Evolutionary conservation across 1,140 invertebrate species (phyloP), one percentile per base, ranked within the genome.

Genomic region (Batillaria attramentaria): DNA sequence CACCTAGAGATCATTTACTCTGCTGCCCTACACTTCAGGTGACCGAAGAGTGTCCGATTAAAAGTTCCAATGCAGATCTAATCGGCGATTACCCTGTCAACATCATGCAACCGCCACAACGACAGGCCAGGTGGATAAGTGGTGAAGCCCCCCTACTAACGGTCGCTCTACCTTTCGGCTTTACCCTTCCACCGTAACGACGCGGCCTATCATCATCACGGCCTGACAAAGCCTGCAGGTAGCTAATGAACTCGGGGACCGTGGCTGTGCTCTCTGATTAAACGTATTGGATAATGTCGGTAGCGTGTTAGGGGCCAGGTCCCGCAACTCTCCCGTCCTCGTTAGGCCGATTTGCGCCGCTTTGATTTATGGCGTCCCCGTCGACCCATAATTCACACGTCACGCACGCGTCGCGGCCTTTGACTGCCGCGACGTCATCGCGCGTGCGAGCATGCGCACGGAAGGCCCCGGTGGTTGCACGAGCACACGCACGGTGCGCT

Each of bases 311-410:
- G 57, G 18, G 3, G 35, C 39, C 68, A 35, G 16, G n/a, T 1
- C 18, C 18, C 37, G 37, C 37, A n/a, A 42, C 68, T 28, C 37
- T 42, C 68, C 37, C 6, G 28, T 18, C 65, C 31, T 70, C 68
- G 68, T 70, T 70, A 70, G 37, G 68, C 33, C 68, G 68, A 70
- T 70, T 70, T 70, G 68, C 68, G 31, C 37, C 68, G 68, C 68
- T 70, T 70, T 70, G 68, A 70, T 70, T 70, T 70, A 70, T 42
- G 68, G 37, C 6, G 39, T 24, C 16, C 35, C 39, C 18, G 20
- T 35, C 68, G 13, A 42, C n/a, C 37, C 68, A 42, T 70, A 70
- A 70, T 70, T 70, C 68, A 70, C 37, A n/a, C 68, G 24, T 70
- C 68, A 70, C 37, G 68, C 68, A 41, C 68, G 39, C 68, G 6